Base-by-base conservation (phyloP, 1,140 invertebrate genomes). In the Macrosteles quadrilineatus region DNA sequence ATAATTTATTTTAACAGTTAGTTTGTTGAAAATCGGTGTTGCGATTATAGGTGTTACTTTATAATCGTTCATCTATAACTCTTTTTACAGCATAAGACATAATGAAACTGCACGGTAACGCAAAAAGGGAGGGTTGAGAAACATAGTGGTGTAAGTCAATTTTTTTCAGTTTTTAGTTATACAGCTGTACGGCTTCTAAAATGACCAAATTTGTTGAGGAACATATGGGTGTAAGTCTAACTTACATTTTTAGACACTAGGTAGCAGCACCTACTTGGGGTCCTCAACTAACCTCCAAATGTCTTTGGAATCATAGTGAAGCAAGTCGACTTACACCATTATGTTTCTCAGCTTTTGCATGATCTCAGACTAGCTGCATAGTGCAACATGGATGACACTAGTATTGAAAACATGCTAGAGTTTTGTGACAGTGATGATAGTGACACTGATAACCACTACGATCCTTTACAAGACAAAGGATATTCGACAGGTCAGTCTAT, bases 241-340 rank as follows among this genome's bases (percentile, higher is more conserved):
- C 11, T 65, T 40, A 32, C 31, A 43, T 14, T 43, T 40, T 36
- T 1, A 23, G 2, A 6, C 31, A 31, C 19, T 19, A 65, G 21
- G 23, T 23, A 36, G 31, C 14, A 19, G 31, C 31, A 40, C 30
- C 3, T 43, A 36, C 3, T 43, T 12, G 23, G 19, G 27, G 57
- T 6, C 11, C 57, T 62, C 25, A 67, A 21, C 11, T 25, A 19
- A 45, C 57, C 21, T 43, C 11, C 53, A 1, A 71, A 59, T 68
- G 3, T 29, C 14, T 62, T 29, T 14, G 32, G 12, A 68, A 32
- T 50, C 68, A 69, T 32, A 69, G 68, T 69, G 68, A 23, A 17
- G 68, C 64, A 69, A 69, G 68, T 69, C 31, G 55, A 69, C 68
- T 65, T 69, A 31, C 68, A 63, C 55, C 68, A 63, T 9, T 69